Evolutionary conservation across 2,797 vertebrate genomes (phyloP), one percentile per base, ranked within the genome.

Genomic region (Gymnothorax reevesii): DNA sequence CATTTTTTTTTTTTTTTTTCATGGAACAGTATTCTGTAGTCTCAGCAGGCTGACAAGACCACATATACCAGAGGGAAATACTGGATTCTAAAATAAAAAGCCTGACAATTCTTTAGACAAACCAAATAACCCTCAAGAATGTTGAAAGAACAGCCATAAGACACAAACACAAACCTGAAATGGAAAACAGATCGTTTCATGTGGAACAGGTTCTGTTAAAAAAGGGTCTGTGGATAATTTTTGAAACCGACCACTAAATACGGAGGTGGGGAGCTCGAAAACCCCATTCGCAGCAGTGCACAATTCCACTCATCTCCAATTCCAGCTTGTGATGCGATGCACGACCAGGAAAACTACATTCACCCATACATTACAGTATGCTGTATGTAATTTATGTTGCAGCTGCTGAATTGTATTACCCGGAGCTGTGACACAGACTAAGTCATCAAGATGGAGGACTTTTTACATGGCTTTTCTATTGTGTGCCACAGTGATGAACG

Each of bases 331-430:
- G 33, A 33, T 20, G 73, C 27, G 7, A 33, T 49, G 52, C 49
- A n/a, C 20, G 20, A 80, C 49, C 8, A 12, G 77, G 49, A 55
- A 22, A 9, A 17, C 77, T 54, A 22, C 22, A 80, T 54, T 54
- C 77, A n/a, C 49, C 77, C 17, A 10, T 64, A 52, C 69, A 22
- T 42, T 42, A 42, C 33, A 42, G 33, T 42, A 42, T 42, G 73
- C 55, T 20, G 49, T 69, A 10, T 33, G 57, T 84, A 55, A 84
- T 75, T 60, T 84, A 77, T 82, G 79, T 7, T 75, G 17, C 82
- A 3, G 82, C 73, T 10, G 33, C 57, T n/a, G 86, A 57, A 83
- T 17, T 20, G 27, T 9, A 54, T 62, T 42, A 60, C 86, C 86
- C 27, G 66, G 57, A 59, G 83, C 15, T 54, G 64, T 54, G 62